Evolutionary conservation across 1,140 invertebrate genomes (phyloP).

Genomic region (Macrosteles quadrilineatus): DNA sequence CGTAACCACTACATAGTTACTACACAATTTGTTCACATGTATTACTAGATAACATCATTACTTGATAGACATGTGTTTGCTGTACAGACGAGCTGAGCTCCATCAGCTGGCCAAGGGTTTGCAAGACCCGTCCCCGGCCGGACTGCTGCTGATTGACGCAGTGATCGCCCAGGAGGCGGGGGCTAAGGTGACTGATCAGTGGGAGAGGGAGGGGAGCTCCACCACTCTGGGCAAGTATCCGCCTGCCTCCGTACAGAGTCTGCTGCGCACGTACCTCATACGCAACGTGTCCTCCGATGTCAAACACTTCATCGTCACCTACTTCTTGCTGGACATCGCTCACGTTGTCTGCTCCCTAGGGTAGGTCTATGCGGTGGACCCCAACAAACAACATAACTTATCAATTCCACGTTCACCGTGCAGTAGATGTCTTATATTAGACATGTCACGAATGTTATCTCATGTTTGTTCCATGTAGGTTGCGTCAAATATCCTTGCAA

Average conservation of each 20-base stretch:
- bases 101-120: constrained; percentile 31
- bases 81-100: constrained; percentile 45
- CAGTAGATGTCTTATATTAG: too few species aligned
- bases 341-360: not conserved
- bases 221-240: constrained; percentile 66
- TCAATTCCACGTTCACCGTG: too few species aligned
- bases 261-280: constrained; percentile 72
- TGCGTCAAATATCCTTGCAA: too few species aligned
- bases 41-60: too few species aligned
- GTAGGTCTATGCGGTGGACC: too few species aligned
- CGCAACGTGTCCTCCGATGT: constrained; percentile 56
- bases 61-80: too few species aligned
- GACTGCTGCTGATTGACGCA: constrained; percentile 57
- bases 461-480: too few species aligned
- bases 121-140: constrained; percentile 46
- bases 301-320: constrained; percentile 79
- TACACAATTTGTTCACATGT: too few species aligned
- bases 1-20: too few species aligned
- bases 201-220: constrained; percentile 67
- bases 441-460: too few species aligned
- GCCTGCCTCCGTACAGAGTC: constrained; percentile 72
- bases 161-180: constrained; percentile 58
- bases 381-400: too few species aligned
- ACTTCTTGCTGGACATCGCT: constrained; percentile 74
- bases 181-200: constrained; percentile 55